Base-by-base conservation (phyloP, 1,140 invertebrate species). In the Drosophila eugracilis region DNA sequence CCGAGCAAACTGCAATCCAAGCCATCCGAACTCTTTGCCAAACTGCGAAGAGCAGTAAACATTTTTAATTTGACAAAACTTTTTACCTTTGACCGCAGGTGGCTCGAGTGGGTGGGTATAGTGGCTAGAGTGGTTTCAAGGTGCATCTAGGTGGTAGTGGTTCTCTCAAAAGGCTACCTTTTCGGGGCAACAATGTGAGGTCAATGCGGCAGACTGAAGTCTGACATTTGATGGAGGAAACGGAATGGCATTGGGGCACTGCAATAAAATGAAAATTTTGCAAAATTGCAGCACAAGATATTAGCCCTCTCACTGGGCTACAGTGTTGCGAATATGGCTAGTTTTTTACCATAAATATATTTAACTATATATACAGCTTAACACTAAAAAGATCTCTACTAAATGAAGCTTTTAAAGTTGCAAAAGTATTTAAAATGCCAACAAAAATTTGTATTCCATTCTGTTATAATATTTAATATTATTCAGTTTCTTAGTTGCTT, bases 31-130 rank as follows among this genome's bases (percentile, higher is more conserved):
- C 74, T 65, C 50, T 65, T 55, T 49, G 49, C 53, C 54, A 44
- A 78, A 81, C 71, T 78, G 60, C 49, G 45, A 75, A 55, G 30
- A 76, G 84, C 79, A 79, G 78, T 89, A 89, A 89, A 89, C 79
- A 89, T 84, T 89, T 89, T 89, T 86, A 89, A 79, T 89, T 89
- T 89, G 67, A 79, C 78, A 89, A 89, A 89, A 84, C 79, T 89
- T 89, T 85, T 89, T 89, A 84, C 84, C 85, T 89, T 86, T 86
- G 81, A 86, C 81, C 81, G 60, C 81, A 88, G 79, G 21, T 45
- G 42, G 42, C 22, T 24, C n/a, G 21, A 34, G 49, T 58, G 24
- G 57, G 7, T 28, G 47, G 47, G 9, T 2, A 19, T 26, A 15
- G 34, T 28, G 39, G 49, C 47, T 28, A 32, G 14, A 12, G 48